Conservation (phyloP, 2,113 vertebrate genomes). For the Rutilus rutilus region DNA sequence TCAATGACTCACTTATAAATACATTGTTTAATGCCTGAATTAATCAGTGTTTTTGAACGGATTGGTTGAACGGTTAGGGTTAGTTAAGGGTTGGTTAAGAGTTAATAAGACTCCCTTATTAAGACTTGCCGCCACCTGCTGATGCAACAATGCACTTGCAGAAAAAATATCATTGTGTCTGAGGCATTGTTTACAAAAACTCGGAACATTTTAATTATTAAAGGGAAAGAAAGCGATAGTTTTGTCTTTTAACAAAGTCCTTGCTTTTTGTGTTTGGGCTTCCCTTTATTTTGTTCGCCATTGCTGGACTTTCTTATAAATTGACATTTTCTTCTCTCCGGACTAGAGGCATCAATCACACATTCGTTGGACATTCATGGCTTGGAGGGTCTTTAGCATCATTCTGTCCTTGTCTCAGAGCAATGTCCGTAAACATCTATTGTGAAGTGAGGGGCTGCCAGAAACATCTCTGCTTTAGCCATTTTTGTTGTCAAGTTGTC, state of each 20-base stretch:
- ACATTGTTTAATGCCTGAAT: background rate
- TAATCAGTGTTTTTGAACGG: background rate
- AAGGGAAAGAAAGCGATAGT: background rate
- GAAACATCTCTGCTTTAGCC: conserved; percentile 19
- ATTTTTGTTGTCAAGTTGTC: conserved; percentile 41
- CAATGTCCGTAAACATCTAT: conserved; percentile 22
- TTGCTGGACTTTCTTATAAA: background rate
- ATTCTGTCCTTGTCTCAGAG: conserved; percentile 26
- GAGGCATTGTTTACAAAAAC: background rate
- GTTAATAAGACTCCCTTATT: too few relatives aligned
- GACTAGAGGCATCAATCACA: conserved; percentile 23
- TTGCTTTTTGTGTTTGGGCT: background rate
- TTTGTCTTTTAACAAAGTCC: background rate
- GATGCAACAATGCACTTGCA: background rate
- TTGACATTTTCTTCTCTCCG: background rate
- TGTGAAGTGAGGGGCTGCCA: conserved; percentile 32
- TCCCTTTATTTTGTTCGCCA: background rate
- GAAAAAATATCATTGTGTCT: background rate
- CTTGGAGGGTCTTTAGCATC: conserved; percentile 29
- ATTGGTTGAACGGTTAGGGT: background rate
- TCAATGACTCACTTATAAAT: background rate
- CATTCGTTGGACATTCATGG: background rate
- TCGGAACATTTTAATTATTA: background rate
- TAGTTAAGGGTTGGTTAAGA: too few relatives aligned
- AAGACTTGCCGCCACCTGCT: background rate